These are phyloP conservation scores for Baccha elongata DNA, from an alignment of 2,888 invertebrate species.

Conservation along the genomic window DNA sequence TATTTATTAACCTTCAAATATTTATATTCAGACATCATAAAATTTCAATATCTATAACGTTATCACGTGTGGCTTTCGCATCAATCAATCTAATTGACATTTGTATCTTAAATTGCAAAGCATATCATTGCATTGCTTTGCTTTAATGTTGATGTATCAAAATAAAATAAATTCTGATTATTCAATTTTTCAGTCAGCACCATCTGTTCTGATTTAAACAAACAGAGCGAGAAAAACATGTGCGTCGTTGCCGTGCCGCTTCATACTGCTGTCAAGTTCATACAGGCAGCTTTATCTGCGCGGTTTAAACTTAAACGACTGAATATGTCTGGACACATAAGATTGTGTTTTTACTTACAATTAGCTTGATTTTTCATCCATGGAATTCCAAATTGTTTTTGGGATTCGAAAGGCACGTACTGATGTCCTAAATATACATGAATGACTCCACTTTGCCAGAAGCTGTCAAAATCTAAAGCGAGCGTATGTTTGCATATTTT, in stretches of 20 bases:
- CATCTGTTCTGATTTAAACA: slow-evolving; percentile 21
- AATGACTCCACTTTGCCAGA: neutral
- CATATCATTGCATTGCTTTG: neutral
- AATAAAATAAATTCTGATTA: slow-evolving; percentile 9
- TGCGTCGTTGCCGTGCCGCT: neutral
- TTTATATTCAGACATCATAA: neutral
- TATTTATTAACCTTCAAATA: neutral
- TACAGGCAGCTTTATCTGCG: slow-evolving; percentile 14
- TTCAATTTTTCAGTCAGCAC: slow-evolving; percentile 15
- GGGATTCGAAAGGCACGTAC: slow-evolving; percentile 6
- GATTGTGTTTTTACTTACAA: slow-evolving; percentile 4
- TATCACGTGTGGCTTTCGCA: neutral
- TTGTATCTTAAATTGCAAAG: neutral
- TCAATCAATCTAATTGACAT: neutral
- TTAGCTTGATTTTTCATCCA: neutral
- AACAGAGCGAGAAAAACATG: neutral
- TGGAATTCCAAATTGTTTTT: neutral
- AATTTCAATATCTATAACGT: neutral
- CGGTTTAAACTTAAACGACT: slow-evolving; percentile 12
- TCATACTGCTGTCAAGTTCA: slow-evolving; percentile 19
- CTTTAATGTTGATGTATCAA: neutral
- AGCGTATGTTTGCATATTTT: slow-evolving; percentile 1
- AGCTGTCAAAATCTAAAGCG: slow-evolving; percentile 19
- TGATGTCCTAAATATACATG: neutral
- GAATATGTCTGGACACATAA: neutral